These are phyloP conservation scores for Stenurella melanura DNA, from an alignment of 2,888 invertebrate species.

Conservation along the genomic window DNA sequence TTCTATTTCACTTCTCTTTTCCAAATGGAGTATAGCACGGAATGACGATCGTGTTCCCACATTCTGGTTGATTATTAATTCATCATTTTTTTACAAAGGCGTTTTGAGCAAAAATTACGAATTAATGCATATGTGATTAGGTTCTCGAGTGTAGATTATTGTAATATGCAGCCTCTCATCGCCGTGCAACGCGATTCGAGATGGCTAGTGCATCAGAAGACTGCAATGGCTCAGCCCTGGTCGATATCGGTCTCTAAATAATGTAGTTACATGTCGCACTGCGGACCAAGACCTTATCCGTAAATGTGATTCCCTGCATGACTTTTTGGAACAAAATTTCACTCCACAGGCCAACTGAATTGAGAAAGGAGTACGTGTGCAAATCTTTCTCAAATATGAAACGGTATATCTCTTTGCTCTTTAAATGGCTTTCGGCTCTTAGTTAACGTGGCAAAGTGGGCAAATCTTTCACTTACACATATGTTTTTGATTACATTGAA, in stretches of 20 bases:
- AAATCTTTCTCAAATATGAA: not conserved
- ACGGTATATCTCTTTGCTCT: not conserved
- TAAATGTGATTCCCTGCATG: conserved; percentile 20
- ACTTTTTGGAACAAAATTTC: conserved; percentile 18
- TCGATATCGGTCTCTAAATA: conserved; percentile 55
- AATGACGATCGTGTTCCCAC: too few relatives aligned
- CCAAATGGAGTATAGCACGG: too few relatives aligned
- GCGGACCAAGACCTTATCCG: conserved; percentile 40
- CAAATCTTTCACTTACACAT: not conserved
- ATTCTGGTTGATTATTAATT: too few relatives aligned
- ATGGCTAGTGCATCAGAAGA: conserved; percentile 27
- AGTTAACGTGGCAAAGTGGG: not conserved
- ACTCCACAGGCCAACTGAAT: conserved; percentile 1
- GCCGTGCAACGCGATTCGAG: not conserved
- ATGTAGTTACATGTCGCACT: conserved; percentile 53
- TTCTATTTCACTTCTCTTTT: too few relatives aligned
- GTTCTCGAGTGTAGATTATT: too few relatives aligned
- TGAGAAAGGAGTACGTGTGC: not conserved
- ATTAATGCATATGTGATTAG: too few relatives aligned
- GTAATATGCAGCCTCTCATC: too few relatives aligned
- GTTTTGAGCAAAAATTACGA: too few relatives aligned
- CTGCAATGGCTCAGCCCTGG: conserved; percentile 40
- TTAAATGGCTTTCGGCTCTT: not conserved
- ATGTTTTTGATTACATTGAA: too few relatives aligned
- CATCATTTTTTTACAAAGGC: too few relatives aligned